Percentiles rank a stretch among this genome's conserved stretches.
Conservation (phyloP, 2,113 vertebrate genomes). For the Megaleporinus macrocephalus region DNA sequence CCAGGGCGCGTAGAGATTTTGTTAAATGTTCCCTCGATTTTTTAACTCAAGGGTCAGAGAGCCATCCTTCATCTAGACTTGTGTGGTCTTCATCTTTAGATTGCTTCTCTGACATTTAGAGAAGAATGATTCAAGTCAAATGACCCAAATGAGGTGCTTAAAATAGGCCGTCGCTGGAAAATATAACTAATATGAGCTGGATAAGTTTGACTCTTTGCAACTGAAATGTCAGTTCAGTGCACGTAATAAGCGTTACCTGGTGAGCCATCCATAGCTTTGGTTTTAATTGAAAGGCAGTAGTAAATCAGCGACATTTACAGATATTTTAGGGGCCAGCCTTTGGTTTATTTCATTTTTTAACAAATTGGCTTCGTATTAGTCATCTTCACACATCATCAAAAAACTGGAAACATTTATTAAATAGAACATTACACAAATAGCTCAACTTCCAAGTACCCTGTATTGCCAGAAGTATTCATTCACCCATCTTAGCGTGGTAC, state of each 20-base stretch:
- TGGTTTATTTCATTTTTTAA: no score
- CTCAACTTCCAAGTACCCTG: no score
- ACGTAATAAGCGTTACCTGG: not conserved
- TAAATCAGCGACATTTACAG: not conserved
- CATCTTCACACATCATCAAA: no score
- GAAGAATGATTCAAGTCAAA: not conserved
- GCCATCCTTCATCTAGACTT: constrained; percentile 12
- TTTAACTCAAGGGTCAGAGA: not conserved
- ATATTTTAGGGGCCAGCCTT: no score
- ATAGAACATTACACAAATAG: no score
- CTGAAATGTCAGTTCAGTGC: constrained; percentile 2
- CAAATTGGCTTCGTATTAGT: no score
- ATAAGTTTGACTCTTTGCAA: not conserved
- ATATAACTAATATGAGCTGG: not conserved
- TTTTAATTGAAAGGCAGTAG: not conserved
- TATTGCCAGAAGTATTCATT: no score
- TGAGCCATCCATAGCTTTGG: not conserved
- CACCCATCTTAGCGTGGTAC: no score
- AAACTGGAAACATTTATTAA: no score
- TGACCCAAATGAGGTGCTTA: constrained; percentile 11
- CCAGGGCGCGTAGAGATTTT: not conserved
- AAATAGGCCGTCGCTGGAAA: not conserved
- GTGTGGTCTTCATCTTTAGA: constrained; percentile 11
- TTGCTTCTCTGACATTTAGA: constrained; percentile 34
- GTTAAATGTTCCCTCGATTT: not conserved